Percentiles rank a stretch among this genome's conserved stretches.
Evolutionary conservation across 1,140 invertebrate genomes (phyloP).

Genomic region (Drosophila persimilis): DNA sequence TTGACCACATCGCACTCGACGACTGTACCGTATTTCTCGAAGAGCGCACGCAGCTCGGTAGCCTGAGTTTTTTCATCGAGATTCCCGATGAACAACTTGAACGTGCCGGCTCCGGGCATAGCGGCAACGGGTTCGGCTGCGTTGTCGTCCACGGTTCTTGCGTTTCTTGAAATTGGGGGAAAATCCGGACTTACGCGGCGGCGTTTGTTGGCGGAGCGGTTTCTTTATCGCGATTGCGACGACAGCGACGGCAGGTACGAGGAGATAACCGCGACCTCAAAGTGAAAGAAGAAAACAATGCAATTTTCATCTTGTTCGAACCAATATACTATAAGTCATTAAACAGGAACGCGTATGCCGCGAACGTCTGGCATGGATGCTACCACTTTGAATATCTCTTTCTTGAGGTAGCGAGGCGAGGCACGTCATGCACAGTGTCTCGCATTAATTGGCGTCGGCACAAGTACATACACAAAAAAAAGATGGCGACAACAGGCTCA

Average conservation of each 20-base stretch:
- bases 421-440: too few relatives aligned
- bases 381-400: neutral
- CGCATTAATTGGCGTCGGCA: constrained; percentile 34
- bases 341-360: too few relatives aligned
- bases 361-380: too few relatives aligned
- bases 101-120: constrained; percentile 94
- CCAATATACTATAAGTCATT: too few relatives aligned
- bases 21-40: constrained; percentile 97
- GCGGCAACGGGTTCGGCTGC: constrained; percentile 70
- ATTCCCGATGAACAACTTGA: constrained; percentile 98
- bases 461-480: constrained; percentile 59
- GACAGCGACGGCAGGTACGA: constrained; percentile 25
- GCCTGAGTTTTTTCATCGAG: constrained; percentile 94
- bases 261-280: constrained; percentile 36
- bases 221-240: constrained; percentile 1
- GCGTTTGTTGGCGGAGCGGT: constrained; percentile 25
- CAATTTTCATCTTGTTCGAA: constrained; percentile 37
- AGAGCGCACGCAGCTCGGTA: constrained; percentile 93
- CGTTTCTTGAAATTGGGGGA: constrained; percentile 48
- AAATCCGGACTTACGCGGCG: constrained; percentile 49
- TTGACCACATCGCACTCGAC: constrained; percentile 98
- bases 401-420: too few relatives aligned
- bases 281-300: constrained; percentile 42
- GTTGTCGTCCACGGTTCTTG: constrained; percentile 75
- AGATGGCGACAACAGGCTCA: constrained; percentile 61